phyloP scores from a whole-genome alignment of 2,797 vertebrate genomes.

The Emydoidea blandingii region DNA sequence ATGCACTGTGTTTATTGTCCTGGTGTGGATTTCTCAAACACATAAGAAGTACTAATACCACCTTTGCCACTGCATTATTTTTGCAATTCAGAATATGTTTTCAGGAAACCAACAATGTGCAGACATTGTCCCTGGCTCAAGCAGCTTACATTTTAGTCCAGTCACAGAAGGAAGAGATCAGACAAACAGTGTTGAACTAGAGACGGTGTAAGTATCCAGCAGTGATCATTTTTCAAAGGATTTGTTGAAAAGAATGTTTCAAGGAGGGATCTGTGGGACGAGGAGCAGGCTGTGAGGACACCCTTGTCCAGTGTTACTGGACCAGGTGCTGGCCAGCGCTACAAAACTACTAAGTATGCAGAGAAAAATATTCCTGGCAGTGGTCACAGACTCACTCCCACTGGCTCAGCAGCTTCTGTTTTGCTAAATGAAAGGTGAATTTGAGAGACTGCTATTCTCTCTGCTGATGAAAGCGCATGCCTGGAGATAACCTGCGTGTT shows the following conservation, averaged over 20 bases:
- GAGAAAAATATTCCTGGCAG: not conserved
- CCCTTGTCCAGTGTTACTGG: not conserved
- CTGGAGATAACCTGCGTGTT: not conserved
- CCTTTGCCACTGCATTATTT: conserved; percentile 7
- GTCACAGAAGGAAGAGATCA: not conserved
- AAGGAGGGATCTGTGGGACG: not conserved
- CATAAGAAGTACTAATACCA: not conserved
- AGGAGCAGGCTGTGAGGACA: not conserved
- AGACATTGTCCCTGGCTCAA: not conserved
- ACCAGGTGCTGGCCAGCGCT: not conserved
- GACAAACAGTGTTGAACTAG: not conserved
- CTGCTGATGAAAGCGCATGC: not conserved
- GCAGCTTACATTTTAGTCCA: not conserved
- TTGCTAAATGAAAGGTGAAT: not conserved
- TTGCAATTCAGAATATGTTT: not conserved
- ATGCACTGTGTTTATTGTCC: not conserved
- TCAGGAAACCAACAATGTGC: not conserved
- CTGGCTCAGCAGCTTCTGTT: not conserved
- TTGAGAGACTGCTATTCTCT: not conserved
- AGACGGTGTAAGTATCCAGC: conserved; percentile 8
- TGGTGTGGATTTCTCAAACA: not conserved
- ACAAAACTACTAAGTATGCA: not conserved
- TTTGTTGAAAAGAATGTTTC: not conserved
- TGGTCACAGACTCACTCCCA: not conserved
- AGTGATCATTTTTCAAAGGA: not conserved